Evolutionary conservation across 2,797 vertebrate genomes (phyloP).

Genomic region (Peromyscus attwateri): DNA sequence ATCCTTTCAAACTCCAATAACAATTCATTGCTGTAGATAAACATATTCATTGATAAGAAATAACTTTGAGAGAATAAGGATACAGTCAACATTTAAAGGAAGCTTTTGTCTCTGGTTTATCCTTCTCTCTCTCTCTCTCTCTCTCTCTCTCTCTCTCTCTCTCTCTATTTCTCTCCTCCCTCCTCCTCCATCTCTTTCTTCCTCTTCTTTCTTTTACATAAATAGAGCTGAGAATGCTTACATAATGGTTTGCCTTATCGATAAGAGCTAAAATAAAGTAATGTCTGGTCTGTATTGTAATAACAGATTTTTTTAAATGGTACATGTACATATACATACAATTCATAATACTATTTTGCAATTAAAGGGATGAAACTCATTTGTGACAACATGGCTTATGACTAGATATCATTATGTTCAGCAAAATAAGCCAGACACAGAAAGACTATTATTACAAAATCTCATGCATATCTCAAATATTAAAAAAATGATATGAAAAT

Average conservation of each 20-base stretch:
- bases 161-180: no score
- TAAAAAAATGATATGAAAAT: neutral
- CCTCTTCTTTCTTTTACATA: neutral
- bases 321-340: neutral
- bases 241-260: neutral
- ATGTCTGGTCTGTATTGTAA: neutral
- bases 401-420: neutral
- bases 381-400: neutral
- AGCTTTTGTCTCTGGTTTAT: neutral
- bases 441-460: neutral
- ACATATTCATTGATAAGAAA: neutral
- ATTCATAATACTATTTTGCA: neutral
- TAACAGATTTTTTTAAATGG: no score
- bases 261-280: neutral
- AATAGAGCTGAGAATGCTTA: neutral
- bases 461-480: neutral
- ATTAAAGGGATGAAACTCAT: neutral
- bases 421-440: neutral
- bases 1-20: neutral
- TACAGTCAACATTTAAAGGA: neutral
- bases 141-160: no score
- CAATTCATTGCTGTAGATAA: neutral
- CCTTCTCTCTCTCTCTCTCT: no score
- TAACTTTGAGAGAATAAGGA: neutral
- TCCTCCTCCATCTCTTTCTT: neutral